These are phyloP conservation scores for Drosophila asahinai DNA, from an alignment of 1,140 invertebrate species.

Conservation along the genomic window DNA sequence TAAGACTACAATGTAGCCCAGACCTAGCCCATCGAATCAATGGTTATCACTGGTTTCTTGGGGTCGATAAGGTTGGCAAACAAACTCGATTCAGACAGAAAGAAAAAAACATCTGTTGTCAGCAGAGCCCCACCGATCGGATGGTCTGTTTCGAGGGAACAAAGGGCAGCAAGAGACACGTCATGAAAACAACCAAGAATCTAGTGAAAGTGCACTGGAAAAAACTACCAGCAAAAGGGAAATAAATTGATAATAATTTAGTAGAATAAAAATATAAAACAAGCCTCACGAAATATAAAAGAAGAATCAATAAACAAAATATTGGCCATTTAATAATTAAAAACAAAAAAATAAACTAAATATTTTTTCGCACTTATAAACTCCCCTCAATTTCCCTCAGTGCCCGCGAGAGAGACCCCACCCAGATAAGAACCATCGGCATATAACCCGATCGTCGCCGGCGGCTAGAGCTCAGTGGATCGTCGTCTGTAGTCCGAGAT, in stretches of 20 bases:
- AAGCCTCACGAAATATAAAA: no score
- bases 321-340: no score
- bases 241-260: no score
- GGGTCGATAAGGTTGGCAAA: slow-evolving; percentile 29
- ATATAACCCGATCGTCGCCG: slow-evolving; percentile 29
- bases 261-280: not conserved
- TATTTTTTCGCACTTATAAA: not conserved
- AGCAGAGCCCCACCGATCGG: slow-evolving; percentile 20
- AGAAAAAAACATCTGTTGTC: slow-evolving; percentile 32
- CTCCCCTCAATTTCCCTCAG: not conserved
- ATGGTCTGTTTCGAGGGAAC: slow-evolving; percentile 24
- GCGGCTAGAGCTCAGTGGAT: slow-evolving; percentile 14
- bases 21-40: not conserved
- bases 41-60: slow-evolving; percentile 9
- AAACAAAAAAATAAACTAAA: no score
- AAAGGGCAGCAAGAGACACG: slow-evolving; percentile 25
- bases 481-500: slow-evolving; percentile 11
- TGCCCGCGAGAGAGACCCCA: slow-evolving; percentile 5
- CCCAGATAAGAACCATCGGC: slow-evolving; percentile 1
- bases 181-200: slow-evolving; percentile 9
- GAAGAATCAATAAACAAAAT: not conserved
- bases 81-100: slow-evolving; percentile 8
- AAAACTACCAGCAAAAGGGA: not conserved
- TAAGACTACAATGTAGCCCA: not conserved
- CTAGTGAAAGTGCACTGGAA: not conserved